A percentile compares a stretch with the other conserved stretches of the same genome.
Conservation (phyloP, 1,140 invertebrate species). For the Arion vulgaris region DNA sequence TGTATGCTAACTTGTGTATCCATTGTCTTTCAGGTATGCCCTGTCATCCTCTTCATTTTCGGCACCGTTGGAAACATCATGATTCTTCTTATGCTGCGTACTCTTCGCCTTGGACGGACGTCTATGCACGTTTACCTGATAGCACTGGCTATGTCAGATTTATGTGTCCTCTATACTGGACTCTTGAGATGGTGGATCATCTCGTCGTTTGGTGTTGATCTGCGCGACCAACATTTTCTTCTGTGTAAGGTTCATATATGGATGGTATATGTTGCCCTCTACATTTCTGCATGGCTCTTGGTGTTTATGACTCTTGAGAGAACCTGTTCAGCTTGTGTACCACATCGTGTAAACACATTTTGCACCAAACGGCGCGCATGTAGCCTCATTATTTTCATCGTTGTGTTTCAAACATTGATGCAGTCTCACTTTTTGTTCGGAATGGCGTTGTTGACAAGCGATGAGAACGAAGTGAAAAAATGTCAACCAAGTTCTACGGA, state of each 20-base stretch:
- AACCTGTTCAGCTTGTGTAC: constrained; percentile 51
- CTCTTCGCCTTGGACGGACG: constrained; percentile 21
- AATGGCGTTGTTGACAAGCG: not conserved
- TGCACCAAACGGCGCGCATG: constrained; percentile 38
- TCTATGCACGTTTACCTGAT: constrained; percentile 47
- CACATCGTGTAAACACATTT: constrained; percentile 40
- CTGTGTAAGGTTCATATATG: constrained; percentile 51
- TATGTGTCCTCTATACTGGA: constrained; percentile 49
- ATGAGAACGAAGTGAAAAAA: not conserved
- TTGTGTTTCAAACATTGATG: not conserved
- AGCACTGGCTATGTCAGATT: constrained; percentile 48
- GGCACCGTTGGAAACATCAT: constrained; percentile 51
- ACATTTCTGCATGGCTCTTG: constrained; percentile 54
- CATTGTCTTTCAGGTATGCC: constrained; percentile 33
- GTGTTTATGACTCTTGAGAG: constrained; percentile 56
- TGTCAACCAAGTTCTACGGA: not conserved
- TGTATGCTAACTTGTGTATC: too few species aligned
- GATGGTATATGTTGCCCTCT: constrained; percentile 41
- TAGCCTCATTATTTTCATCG: constrained; percentile 10
- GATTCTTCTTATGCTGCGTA: constrained; percentile 44
- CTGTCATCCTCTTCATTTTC: constrained; percentile 48
- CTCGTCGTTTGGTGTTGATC: constrained; percentile 45
- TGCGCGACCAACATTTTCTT: constrained; percentile 34
- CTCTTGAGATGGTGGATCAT: constrained; percentile 53
- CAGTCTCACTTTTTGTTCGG: constrained; percentile 31